Conservation (phyloP, 2,113 vertebrate genomes). For the Stictonetta naevosa region DNA sequence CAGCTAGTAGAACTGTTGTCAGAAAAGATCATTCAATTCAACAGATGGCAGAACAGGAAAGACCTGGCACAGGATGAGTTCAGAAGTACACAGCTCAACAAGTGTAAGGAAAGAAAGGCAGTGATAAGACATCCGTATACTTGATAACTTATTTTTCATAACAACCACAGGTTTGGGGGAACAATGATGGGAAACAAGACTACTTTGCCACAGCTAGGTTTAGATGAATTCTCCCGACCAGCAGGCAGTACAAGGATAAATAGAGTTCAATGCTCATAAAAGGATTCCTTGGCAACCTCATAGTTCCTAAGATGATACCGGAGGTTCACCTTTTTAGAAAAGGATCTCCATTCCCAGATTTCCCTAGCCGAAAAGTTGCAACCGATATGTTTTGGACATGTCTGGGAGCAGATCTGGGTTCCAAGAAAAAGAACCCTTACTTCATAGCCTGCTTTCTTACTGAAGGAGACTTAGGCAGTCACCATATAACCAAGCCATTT, state of each 20-base stretch:
- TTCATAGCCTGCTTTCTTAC: conserved; percentile 53
- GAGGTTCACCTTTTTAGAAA: neutral
- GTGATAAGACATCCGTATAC: neutral
- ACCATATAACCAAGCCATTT: conserved; percentile 21
- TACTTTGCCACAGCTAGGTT: neutral
- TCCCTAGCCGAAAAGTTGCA: neutral
- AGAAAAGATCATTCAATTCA: conserved; percentile 14
- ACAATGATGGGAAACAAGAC: neutral
- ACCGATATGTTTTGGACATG: neutral
- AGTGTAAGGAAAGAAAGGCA: neutral
- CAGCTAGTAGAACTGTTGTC: neutral
- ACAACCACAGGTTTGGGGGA: neutral
- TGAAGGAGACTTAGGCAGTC: conserved; percentile 59
- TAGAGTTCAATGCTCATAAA: neutral
- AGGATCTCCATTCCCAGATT: conserved; percentile 42
- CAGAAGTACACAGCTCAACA: conserved; percentile 26
- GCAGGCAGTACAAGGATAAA: neutral
- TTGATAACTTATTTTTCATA: neutral
- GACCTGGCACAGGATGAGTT: neutral
- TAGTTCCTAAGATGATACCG: neutral
- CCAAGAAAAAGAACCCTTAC: conserved; percentile 57
- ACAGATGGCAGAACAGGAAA: conserved; percentile 36
- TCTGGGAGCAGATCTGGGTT: neutral
- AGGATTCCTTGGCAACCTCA: neutral
- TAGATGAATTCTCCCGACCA: neutral